Evolutionary conservation across 2,113 vertebrate genomes (phyloP).

Genomic region (Limanda limanda): DNA sequence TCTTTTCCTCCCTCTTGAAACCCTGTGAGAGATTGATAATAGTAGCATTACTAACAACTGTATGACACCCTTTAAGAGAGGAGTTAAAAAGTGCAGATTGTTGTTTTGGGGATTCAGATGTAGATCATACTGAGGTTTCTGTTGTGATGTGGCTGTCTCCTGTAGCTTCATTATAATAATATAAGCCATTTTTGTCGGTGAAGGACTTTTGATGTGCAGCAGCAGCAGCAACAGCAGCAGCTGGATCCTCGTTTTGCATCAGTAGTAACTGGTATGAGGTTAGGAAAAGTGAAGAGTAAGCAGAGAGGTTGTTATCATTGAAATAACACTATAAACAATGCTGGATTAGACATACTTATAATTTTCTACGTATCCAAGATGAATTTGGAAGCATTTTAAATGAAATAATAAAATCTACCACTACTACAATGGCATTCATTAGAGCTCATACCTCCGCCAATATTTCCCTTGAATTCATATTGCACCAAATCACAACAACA

Average conservation of each 20-base stretch:
- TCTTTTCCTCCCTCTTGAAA: conserved; percentile 42
- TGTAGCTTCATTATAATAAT: conserved; percentile 1
- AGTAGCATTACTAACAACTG: conserved; percentile 48
- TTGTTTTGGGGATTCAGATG: conserved; percentile 15
- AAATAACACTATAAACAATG: background rate
- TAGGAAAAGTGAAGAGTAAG: background rate
- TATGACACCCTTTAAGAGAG: conserved; percentile 7
- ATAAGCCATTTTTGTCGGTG: background rate
- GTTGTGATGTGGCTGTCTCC: conserved; percentile 19
- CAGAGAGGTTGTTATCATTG: background rate
- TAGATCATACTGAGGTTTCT: conserved; percentile 17
- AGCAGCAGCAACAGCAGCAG: background rate
- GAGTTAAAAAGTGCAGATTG: conserved; percentile 19
- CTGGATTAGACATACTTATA: no score
- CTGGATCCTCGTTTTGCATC: background rate
- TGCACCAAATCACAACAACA: no score
- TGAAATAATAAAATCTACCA: no score
- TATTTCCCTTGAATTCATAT: no score
- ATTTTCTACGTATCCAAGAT: no score
- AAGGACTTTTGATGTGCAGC: background rate
- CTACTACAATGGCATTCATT: no score
- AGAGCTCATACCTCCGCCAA: no score
- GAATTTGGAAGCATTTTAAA: no score
- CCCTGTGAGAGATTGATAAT: conserved; percentile 53
- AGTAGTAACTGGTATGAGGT: background rate